Base-by-base conservation (phyloP, 1,140 invertebrate species). In the Steinernema feltiae region DNA sequence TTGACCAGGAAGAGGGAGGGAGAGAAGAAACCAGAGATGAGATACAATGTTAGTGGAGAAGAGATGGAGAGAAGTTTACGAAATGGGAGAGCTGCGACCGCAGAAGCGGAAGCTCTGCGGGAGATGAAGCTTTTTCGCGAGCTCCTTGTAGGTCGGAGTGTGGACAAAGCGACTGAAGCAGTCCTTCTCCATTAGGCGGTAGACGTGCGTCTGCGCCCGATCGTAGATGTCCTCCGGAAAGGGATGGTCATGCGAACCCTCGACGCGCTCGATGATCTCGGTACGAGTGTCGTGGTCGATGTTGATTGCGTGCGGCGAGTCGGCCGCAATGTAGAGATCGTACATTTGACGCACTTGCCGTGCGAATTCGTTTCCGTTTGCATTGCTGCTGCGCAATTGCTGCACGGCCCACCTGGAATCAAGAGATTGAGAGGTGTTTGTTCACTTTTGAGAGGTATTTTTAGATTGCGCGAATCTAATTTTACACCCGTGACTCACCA, bases 161-260 rank as follows among this genome's bases (percentile, higher is more conserved):
- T 79, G 78, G 15, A 79, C 78, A 73, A 79, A 79, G 29, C 78
- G 78, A n/a, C 75, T 77, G 72, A 79, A 79, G 35, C 78, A 79
- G 69, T 79, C 78, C 76, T 79, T 79, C 46, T 79, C 78, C 78
- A 79, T 79, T 7, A 79, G 41, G 29, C 78, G 78, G 46, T 79
- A 79, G 0, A 79, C 78, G 41, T 79, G 78, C 21, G 78, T 76
- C 71, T 79, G 78, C 27, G 78, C 78, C n/a, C 76, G 29, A 46
- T 79, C 78, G 70, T 79, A 79, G 30, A 79, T 79, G 69, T 79
- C 77, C 75, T 79, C 78, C n/a, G 78, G 78, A 48, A 72, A 79
- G 15, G 78, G 78, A 0, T 77, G 35, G 7, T 41, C 7, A 41
- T 78, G 71, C 30, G 53, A 12, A 63, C 69, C 72, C 69, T 79